A percentile compares a stretch with the other conserved stretches of the same genome.
phyloP scores from a whole-genome alignment of 2,797 vertebrate species.

The Telmatherina bonti region DNA sequence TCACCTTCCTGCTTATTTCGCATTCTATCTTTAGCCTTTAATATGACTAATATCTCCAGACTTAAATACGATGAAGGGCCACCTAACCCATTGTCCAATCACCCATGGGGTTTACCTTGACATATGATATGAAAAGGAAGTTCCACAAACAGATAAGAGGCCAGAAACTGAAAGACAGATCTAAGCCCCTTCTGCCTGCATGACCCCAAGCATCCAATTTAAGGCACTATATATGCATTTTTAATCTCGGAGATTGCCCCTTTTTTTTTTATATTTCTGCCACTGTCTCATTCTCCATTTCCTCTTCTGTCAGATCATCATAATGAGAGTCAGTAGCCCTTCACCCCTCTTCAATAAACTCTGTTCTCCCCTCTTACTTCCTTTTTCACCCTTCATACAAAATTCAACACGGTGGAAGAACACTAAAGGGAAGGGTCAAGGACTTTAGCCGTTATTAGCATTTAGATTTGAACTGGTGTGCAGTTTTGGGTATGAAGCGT shows the following conservation, averaged over 20 bases:
- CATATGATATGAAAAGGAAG: conserved; percentile 43
- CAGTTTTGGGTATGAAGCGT: conserved; percentile 50
- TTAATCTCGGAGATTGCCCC: conserved; percentile 59
- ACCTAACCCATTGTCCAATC: conserved; percentile 23
- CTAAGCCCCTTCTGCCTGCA: conserved; percentile 1
- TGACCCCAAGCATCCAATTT: conserved; percentile 45
- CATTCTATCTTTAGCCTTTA: conserved; percentile 35
- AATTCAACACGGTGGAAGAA: conserved; percentile 66
- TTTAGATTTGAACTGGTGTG: conserved; percentile 76
- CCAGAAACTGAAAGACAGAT: conserved; percentile 20
- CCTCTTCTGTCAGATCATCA: conserved; percentile 54
- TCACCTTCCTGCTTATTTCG: conserved; percentile 26
- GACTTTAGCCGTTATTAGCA: conserved; percentile 77
- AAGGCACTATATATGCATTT: conserved; percentile 65
- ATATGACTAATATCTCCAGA: conserved; percentile 48
- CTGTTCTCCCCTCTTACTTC: conserved; percentile 35
- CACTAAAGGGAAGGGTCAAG: conserved; percentile 63
- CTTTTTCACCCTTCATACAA: conserved; percentile 66
- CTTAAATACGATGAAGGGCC: conserved; percentile 33
- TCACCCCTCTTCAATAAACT: conserved; percentile 71
- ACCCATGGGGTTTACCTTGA: conserved; percentile 17
- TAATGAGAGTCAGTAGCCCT: conserved; percentile 69
- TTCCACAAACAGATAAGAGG: conserved; percentile 35
- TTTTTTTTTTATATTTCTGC: conserved; percentile 35
- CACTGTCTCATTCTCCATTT: conserved; percentile 38